Conservation (phyloP, 2,797 vertebrate genomes). For the Sebastes hopkinsi region DNA sequence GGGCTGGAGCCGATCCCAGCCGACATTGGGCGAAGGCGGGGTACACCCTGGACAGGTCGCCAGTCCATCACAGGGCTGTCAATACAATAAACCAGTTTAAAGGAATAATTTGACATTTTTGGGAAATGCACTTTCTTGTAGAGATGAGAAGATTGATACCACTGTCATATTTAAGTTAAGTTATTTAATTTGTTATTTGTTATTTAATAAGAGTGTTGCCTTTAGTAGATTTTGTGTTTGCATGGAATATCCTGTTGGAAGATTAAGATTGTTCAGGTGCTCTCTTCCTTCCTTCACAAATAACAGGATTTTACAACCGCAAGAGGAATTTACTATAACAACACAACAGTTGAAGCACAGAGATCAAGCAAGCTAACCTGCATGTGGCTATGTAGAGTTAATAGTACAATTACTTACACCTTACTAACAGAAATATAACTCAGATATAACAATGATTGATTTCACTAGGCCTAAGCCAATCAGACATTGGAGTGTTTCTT, state of each 20-base stretch:
- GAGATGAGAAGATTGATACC: neutral
- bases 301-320: neutral
- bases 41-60: no score
- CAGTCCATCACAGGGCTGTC: no score
- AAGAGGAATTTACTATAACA: neutral
- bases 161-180: neutral
- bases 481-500: conserved; percentile 51
- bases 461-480: conserved; percentile 54
- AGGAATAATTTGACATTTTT: neutral
- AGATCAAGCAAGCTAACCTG: conserved; percentile 44
- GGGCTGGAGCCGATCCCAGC: no score
- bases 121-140: neutral
- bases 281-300: neutral
- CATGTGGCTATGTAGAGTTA: conserved; percentile 23
- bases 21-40: no score
- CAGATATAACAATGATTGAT: conserved; percentile 6
- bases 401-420: conserved; percentile 19
- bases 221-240: neutral
- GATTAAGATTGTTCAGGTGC: neutral
- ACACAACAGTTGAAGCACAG: conserved; percentile 12
- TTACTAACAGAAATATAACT: conserved; percentile 17
- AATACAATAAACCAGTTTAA: neutral
- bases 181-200: no score
- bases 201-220: neutral
- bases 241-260: neutral